Evolutionary conservation across 2,797 vertebrate species (phyloP), one percentile per base, ranked within the genome.

Genomic region (Masticophis lateralis): DNA sequence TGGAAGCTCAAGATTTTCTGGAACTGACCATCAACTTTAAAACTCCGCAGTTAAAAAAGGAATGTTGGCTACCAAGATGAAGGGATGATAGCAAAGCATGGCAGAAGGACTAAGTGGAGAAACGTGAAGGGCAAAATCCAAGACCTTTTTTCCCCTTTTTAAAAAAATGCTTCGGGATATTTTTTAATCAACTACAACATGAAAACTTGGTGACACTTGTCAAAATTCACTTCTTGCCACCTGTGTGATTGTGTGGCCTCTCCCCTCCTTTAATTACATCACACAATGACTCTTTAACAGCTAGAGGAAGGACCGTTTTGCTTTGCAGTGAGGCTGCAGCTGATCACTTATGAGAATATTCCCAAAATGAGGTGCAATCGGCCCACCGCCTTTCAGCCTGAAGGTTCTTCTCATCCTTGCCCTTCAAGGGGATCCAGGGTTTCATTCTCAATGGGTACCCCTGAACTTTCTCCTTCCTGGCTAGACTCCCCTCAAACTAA

Each of bases 121-220:
- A 91, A 92, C 95, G 93, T 92, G 94, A 97, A 94, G 94, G 95
- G 91, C 93, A 94, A 93, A 88, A 91, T 86, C 83, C 0, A 47
- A 94, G 93, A 93, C 22, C 13, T 18, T 25, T 25, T 4, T 5
- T 0, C 47, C 47, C 47, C 8, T 27, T 25, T 60, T 27, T 66
- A 9, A 10, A 20, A 95, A 94, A 95, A 94, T 5, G 55, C 93
- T 95, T 96, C 91, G 95, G 93, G 93, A 95, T 94, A 95, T 97
- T 97, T 97, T 95, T 97, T 95, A 97, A 95, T 96, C 95, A 96
- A 32, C 88, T 92, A 96, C 95, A 94, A 97, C 96, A 96, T 95
- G 91, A 94, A 94, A 96, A 96, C 93, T 91, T 63, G 91, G 94
- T 95, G 92, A 96, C 96, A 95, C 93, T 94, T 57, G 93, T 95